phyloP scores from a whole-genome alignment of 2,113 vertebrate genomes.

The Eolophus roseicapilla region DNA sequence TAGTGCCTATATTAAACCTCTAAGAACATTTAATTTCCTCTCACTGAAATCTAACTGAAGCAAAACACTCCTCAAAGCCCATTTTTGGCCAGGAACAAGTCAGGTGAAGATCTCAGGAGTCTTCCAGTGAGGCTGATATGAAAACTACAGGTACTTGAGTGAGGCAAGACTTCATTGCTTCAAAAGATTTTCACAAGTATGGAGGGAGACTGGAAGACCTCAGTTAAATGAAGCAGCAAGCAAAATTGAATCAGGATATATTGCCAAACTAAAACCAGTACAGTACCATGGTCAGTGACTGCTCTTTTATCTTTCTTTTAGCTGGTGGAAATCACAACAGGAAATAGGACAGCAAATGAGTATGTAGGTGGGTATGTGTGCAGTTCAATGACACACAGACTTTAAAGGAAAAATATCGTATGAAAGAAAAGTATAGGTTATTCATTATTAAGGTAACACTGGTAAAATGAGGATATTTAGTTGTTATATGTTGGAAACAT shows the following conservation, averaged over 20 bases:
- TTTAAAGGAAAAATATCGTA: not conserved
- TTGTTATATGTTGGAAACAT: not conserved
- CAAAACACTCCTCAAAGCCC: not conserved
- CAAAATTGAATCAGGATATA: not conserved
- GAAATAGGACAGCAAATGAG: not conserved
- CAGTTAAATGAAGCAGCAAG: not conserved
- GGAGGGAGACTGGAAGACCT: not conserved
- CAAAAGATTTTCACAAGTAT: not conserved
- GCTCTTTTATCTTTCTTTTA: not conserved
- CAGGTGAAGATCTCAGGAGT: not conserved
- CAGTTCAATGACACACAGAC: not conserved
- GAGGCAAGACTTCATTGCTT: not conserved
- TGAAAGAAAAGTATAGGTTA: not conserved
- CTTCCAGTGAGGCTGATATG: not conserved
- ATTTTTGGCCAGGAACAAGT: not conserved
- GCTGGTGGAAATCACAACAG: not conserved
- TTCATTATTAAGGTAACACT: not conserved
- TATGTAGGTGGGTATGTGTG: accelerated
- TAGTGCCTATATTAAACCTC: not conserved
- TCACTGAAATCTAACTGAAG: not conserved
- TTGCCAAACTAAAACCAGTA: not conserved
- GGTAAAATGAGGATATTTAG: not conserved
- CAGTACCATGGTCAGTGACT: not conserved
- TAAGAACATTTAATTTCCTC: not conserved
- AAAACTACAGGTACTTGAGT: not conserved